Conservation (phyloP, 2,797 vertebrate species). For the Tauraco hartlaubi region DNA sequence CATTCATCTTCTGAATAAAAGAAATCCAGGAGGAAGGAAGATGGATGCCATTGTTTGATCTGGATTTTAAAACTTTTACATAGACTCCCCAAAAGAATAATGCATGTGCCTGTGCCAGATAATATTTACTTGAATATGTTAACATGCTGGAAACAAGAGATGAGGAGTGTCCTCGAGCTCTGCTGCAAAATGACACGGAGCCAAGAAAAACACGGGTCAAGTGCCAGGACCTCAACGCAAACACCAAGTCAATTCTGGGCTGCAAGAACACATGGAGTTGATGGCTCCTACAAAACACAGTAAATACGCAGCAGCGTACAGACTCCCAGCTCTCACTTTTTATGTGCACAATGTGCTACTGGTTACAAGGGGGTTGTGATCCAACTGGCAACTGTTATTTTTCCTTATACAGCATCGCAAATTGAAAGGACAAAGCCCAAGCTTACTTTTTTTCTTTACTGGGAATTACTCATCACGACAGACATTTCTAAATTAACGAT, state of each 20-base stretch:
- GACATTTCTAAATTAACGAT: neutral
- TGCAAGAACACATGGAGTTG: neutral
- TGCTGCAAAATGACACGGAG: conserved; percentile 41
- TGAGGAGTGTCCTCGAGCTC: conserved; percentile 1
- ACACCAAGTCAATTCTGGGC: neutral
- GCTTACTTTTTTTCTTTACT: neutral
- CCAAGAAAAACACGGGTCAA: conserved; percentile 56
- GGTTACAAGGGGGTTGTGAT: neutral
- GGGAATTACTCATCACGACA: neutral
- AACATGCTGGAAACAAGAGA: conserved; percentile 49
- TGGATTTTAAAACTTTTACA: conserved; percentile 43
- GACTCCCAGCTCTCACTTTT: neutral
- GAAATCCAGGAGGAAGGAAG: conserved; percentile 21
- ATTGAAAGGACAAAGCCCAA: neutral
- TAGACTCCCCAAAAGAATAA: conserved; percentile 12
- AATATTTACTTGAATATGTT: conserved; percentile 55
- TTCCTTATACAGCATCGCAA: neutral
- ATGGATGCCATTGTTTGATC: conserved; percentile 39
- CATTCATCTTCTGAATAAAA: conserved; percentile 16
- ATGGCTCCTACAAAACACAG: neutral
- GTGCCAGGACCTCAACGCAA: conserved; percentile 42
- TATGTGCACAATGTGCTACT: neutral
- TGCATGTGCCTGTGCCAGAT: neutral
- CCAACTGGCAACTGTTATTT: neutral
- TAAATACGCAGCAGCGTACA: neutral